Percentiles rank a stretch among this genome's conserved stretches.
Conservation (phyloP, 2,888 invertebrate genomes). For the Diadegma fenestrale region DNA sequence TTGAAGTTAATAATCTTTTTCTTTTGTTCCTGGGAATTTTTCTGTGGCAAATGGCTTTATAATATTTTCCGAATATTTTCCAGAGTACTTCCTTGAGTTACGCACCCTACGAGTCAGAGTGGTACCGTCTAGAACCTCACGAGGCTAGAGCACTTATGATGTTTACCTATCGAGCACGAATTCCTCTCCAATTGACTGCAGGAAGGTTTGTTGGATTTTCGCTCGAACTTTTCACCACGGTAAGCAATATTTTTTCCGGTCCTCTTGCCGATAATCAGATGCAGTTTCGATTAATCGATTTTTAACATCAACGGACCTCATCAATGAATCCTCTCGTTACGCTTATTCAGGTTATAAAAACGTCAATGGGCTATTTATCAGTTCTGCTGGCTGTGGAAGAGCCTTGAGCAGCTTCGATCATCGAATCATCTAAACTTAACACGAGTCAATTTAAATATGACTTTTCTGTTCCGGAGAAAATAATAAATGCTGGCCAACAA, state of each 20-base stretch:
- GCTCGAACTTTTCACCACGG: slow-evolving; percentile 71
- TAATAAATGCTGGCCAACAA: too few relatives aligned
- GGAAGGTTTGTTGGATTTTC: slow-evolving; percentile 74
- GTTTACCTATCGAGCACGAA: slow-evolving; percentile 64
- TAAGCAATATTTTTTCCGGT: slow-evolving; percentile 58
- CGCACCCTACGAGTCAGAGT: slow-evolving; percentile 69
- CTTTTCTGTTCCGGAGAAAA: too few relatives aligned
- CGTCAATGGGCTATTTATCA: slow-evolving; percentile 60
- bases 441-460: too few relatives aligned
- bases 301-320: not conserved
- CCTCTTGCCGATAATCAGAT: not conserved
- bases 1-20: slow-evolving; percentile 50
- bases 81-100: slow-evolving; percentile 69
- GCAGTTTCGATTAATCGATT: not conserved
- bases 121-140: slow-evolving; percentile 65
- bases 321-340: not conserved
- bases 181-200: slow-evolving; percentile 73
- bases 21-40: not conserved
- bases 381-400: slow-evolving; percentile 52
- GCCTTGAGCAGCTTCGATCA: slow-evolving; percentile 12
- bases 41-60: not conserved
- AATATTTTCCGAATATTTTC: slow-evolving; percentile 30
- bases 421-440: not conserved
- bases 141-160: slow-evolving; percentile 67
- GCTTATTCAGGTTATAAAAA: slow-evolving; percentile 53